Conservation (phyloP, 37 sponge, comb jelly and placozoan species). For the Beroe forskalii region DNA sequence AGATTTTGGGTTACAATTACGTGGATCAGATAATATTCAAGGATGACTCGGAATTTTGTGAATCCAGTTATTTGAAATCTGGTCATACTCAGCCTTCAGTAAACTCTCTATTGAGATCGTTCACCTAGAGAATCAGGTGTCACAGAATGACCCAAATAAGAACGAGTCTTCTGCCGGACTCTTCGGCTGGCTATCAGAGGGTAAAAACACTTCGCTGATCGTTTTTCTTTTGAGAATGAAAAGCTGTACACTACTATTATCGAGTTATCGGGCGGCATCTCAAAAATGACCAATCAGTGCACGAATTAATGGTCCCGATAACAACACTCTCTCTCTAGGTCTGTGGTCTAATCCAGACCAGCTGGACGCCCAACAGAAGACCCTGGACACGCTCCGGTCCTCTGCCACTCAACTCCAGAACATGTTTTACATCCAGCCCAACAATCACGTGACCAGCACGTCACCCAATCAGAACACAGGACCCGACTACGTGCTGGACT, state of each 20-base stretch:
- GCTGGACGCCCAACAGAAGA: constrained; percentile 56
- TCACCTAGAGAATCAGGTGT: constrained; percentile 9
- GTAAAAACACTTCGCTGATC: too few relatives aligned
- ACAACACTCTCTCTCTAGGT: background rate
- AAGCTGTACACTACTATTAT: background rate
- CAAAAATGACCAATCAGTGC: too few relatives aligned
- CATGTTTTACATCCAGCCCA: constrained; percentile 36
- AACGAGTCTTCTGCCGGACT: background rate
- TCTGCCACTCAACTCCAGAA: constrained; percentile 41
- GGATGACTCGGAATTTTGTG: too few relatives aligned
- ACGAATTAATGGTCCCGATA: too few relatives aligned
- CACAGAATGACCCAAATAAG: background rate
- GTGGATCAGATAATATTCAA: too few relatives aligned
- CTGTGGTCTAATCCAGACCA: constrained; percentile 36
- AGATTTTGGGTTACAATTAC: too few relatives aligned
- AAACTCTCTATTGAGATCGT: constrained; percentile 13
- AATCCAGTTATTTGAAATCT: too few relatives aligned
- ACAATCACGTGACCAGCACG: background rate
- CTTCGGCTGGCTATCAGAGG: constrained; percentile 15
- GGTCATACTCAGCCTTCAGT: too few relatives aligned
- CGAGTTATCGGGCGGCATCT: background rate
- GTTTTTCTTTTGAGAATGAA: too few relatives aligned
- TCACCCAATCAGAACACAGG: background rate
- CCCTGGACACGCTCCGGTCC: constrained; percentile 15
- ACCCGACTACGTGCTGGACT: constrained; percentile 3